A percentile compares a stretch with the other conserved stretches of the same genome.
Evolutionary conservation across 2,888 invertebrate genomes (phyloP).

Genomic region (Nezara viridula): DNA sequence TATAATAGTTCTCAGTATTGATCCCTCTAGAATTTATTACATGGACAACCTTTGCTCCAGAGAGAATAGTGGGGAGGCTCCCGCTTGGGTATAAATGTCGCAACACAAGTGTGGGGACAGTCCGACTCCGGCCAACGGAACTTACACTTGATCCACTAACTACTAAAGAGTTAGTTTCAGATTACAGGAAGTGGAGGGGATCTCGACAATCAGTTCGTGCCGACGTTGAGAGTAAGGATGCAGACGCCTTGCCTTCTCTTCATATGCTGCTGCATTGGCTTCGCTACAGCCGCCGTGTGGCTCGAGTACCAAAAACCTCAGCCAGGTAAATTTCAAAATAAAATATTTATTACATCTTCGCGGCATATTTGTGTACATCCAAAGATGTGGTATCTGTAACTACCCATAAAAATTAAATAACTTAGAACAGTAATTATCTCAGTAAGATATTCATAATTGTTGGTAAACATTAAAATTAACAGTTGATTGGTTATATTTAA

Average conservation of each 20-base stretch:
- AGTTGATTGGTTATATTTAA: neutral
- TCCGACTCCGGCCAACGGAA: neutral
- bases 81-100: neutral
- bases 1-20: neutral
- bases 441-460: too few species aligned
- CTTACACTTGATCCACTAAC: slow-evolving; percentile 25
- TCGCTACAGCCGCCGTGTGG: slow-evolving; percentile 15
- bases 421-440: too few species aligned
- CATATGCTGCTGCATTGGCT: slow-evolving; percentile 2
- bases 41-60: neutral
- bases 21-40: neutral
- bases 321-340: slow-evolving; percentile 19
- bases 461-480: neutral
- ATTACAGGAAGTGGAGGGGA: slow-evolving; percentile 40
- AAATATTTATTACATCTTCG: neutral
- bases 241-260: neutral
- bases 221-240: neutral
- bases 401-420: too few species aligned
- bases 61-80: neutral
- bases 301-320: slow-evolving; percentile 51
- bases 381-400: too few species aligned
- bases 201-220: neutral
- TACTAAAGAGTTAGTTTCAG: neutral
- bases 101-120: neutral
- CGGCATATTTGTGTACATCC: neutral